phyloP scores from a whole-genome alignment of 2,888 invertebrate species.

The Ganaspis brasiliensis region DNA sequence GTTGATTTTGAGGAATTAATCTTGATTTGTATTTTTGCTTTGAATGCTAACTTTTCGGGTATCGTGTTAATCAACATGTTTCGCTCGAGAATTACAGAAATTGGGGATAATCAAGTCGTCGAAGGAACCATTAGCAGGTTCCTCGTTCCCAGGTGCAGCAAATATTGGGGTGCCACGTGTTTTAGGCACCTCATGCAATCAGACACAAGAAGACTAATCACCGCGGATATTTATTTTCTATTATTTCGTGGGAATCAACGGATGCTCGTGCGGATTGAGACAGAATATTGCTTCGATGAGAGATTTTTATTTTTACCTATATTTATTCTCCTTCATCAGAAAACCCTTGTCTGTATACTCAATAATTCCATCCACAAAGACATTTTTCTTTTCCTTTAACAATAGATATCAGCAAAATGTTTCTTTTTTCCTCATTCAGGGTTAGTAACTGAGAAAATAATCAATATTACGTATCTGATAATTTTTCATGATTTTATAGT shows the following conservation, averaged over 20 bases:
- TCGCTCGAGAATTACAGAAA: constrained; percentile 13
- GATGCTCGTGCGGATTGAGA: constrained; percentile 56
- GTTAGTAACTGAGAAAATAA: too few relatives aligned
- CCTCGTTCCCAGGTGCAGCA: constrained; percentile 21
- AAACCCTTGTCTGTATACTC: constrained; percentile 36
- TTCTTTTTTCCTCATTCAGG: too few relatives aligned
- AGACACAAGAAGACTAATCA: constrained; percentile 61
- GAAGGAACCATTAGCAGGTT: constrained; percentile 37
- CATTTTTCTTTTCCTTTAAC: constrained; percentile 12
- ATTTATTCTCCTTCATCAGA: constrained; percentile 17
- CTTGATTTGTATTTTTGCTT: background rate
- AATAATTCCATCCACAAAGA: constrained; percentile 27
- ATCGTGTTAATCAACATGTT: constrained; percentile 36
- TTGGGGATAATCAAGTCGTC: constrained; percentile 39
- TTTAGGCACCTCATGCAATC: constrained; percentile 37
- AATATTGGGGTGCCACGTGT: constrained; percentile 34
- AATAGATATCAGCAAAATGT: background rate
- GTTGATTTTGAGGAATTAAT: too few relatives aligned
- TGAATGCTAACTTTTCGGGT: constrained; percentile 7
- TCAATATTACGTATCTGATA: too few relatives aligned
- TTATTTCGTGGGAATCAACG: constrained; percentile 73
- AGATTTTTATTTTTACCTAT: constrained; percentile 33
- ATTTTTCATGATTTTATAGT: too few relatives aligned
- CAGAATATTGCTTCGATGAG: constrained; percentile 29
- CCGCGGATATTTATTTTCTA: constrained; percentile 75